Base-by-base conservation (phyloP, 2,888 invertebrate genomes). In the Heliconius ismenius region DNA sequence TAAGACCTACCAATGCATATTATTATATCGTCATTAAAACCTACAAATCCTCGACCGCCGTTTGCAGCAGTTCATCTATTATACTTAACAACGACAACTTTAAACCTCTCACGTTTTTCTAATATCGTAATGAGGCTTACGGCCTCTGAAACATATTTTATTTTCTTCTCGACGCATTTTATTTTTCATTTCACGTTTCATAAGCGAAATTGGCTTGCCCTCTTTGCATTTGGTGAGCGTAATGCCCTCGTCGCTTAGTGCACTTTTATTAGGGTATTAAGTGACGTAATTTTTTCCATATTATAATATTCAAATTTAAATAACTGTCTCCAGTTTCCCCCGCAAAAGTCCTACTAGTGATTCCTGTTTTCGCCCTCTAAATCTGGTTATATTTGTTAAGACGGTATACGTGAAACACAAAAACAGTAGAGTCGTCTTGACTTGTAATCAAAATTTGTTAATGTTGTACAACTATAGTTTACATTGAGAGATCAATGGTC, bases 261-360 rank as follows among this genome's bases (percentile, higher is more conserved):
- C 92, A 94, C 94, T 94, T 94, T 94, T 94, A 94, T 94, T 94
- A 93, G 89, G 92, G 94, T 92, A 94, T 94, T 95, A 95, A 95
- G 94, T 94, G 94, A 94, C 93, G 94, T 95, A 94, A 94, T 95
- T 95, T 95, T 94, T 94, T 94, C 90, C 93, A 93, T 94, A 93
- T 94, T 93, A 94, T 94, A 94, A 94, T 94, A 94, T 94, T 94
- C 93, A 95, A 95, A 95, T 95, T 95, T 95, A 94, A 95, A 94
- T 95, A 94, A 95, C 94, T 95, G 94, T 94, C 94, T 94, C 92
- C 91, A 90, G 91, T 93, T 92, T 92, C 93, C 93, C 93, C 89
- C 85, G 87, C 86, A 85, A 86, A 89, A 89, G 89, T 91, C 87
- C 89, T 88, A 89, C 89, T 89, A 86, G 87, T 88, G 87, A 90